Conservation (phyloP, 2,797 vertebrate species). For the Gymnothorax javanicus region DNA sequence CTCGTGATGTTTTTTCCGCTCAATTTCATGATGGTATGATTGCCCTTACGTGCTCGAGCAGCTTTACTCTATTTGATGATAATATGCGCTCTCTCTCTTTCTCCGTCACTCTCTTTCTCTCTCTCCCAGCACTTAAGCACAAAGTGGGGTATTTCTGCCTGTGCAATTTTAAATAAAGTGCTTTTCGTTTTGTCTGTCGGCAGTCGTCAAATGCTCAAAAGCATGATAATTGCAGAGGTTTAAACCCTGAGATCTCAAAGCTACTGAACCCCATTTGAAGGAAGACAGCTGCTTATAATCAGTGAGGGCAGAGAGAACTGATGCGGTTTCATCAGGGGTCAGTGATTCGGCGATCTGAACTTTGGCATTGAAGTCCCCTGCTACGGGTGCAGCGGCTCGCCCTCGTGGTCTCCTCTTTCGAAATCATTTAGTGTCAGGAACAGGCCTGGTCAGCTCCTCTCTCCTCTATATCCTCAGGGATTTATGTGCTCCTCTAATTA, state of each 20-base stretch:
- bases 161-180: not conserved
- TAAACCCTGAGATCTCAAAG: not conserved
- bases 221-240: not conserved
- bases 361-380: not conserved
- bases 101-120: not conserved
- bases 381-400: not conserved
- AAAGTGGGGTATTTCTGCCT: not conserved
- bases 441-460: not conserved
- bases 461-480: not conserved
- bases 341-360: not conserved
- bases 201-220: not conserved
- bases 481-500: constrained; percentile 17
- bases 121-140: not conserved
- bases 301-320: not conserved
- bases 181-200: not conserved
- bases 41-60: constrained; percentile 14
- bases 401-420: not conserved
- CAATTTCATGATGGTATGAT: constrained; percentile 36
- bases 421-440: not conserved
- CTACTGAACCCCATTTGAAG: not conserved
- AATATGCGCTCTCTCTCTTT: not conserved
- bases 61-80: not conserved
- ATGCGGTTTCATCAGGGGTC: not conserved
- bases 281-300: not conserved
- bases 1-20: constrained; percentile 24